Evolutionary conservation across 1,140 invertebrate genomes (phyloP).

Genomic region (Cotesia glomerata): DNA sequence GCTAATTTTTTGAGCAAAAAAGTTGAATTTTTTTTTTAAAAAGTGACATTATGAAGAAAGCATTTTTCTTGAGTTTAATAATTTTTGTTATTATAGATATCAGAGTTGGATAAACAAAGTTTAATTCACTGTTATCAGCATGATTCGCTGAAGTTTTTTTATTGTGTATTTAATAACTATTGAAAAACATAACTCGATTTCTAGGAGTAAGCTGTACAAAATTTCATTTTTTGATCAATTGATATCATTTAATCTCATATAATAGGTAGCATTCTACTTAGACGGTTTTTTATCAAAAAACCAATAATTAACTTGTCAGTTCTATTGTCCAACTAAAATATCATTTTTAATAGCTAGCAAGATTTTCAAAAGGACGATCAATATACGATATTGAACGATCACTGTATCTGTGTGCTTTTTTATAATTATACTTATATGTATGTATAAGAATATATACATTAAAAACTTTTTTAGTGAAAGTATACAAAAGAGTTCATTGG

Average conservation of each 20-base stretch:
- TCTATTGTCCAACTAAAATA: not conserved
- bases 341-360: not conserved
- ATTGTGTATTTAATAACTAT: not conserved
- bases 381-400: not conserved
- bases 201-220: not conserved
- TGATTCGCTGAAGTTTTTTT: not conserved
- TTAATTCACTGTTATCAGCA: not conserved
- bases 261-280: not conserved
- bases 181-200: not conserved
- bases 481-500: slow-evolving; percentile 48
- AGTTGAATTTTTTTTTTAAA: too few relatives aligned
- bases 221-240: not conserved
- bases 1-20: too few relatives aligned
- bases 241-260: not conserved
- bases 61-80: too few relatives aligned
- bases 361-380: not conserved
- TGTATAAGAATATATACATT: slow-evolving; percentile 38
- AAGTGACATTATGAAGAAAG: too few relatives aligned
- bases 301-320: slow-evolving; percentile 32
- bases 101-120: not conserved
- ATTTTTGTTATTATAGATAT: not conserved
- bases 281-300: slow-evolving; percentile 15
- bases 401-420: slow-evolving; percentile 10
- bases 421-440: slow-evolving; percentile 47
- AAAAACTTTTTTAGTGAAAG: slow-evolving; percentile 19